Conservation (phyloP, 2,888 invertebrate species). For the Drosophila algonquin region DNA sequence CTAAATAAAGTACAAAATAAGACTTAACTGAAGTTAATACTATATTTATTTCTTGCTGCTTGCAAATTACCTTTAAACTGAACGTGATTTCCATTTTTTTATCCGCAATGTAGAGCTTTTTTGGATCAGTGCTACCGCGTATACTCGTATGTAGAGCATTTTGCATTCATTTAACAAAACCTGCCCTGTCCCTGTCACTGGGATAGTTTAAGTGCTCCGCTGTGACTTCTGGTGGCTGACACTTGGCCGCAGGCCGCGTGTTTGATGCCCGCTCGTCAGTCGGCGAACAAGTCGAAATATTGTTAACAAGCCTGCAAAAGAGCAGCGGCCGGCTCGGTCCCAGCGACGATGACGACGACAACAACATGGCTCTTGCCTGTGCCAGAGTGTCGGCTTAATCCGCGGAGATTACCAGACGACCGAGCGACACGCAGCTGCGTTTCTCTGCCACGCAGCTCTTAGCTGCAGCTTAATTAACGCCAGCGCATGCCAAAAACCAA, state of each 20-base stretch:
- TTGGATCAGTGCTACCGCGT: too few species aligned
- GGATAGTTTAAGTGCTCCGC: slow-evolving; percentile 32
- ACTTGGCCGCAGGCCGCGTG: slow-evolving; percentile 69
- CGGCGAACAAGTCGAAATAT: slow-evolving; percentile 66
- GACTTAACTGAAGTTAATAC: too few species aligned
- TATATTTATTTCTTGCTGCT: too few species aligned
- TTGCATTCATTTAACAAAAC: neutral
- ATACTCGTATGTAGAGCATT: neutral
- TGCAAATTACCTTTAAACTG: too few species aligned
- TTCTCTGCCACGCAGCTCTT: slow-evolving; percentile 27
- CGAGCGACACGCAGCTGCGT: slow-evolving; percentile 54
- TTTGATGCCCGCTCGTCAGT: slow-evolving; percentile 39
- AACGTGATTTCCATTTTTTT: too few species aligned
- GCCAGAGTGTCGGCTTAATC: slow-evolving; percentile 74
- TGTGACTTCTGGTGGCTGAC: slow-evolving; percentile 42
- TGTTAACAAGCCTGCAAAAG: slow-evolving; percentile 75
- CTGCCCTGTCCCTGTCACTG: slow-evolving; percentile 1
- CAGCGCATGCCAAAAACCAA: slow-evolving; percentile 68
- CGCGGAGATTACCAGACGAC: slow-evolving; percentile 71
- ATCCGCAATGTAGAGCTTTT: too few species aligned
- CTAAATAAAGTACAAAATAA: neutral
- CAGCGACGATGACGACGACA: too few species aligned
- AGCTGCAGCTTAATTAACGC: slow-evolving; percentile 75
- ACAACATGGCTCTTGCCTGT: slow-evolving; percentile 32
- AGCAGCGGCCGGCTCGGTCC: slow-evolving; percentile 50